A percentile compares a stretch with the other conserved stretches of the same genome.
These are phyloP conservation scores for Cebidichthys violaceus DNA, from an alignment of 2,113 vertebrate species.

Conservation along the genomic window DNA sequence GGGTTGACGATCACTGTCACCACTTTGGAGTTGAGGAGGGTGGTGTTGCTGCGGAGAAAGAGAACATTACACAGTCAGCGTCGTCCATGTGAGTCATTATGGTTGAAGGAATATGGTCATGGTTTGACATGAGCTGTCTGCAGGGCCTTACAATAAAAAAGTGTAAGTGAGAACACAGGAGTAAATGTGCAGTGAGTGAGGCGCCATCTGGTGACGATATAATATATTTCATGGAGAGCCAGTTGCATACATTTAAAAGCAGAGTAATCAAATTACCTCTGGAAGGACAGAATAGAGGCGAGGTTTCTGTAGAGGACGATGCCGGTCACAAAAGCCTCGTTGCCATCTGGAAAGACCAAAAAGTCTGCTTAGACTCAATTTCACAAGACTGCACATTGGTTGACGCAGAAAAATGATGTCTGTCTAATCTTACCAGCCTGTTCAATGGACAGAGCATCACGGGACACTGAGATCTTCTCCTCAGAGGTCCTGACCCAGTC, in stretches of 20 bases:
- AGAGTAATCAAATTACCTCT: conserved; percentile 86
- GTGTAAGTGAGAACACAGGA: background rate
- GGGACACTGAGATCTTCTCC: conserved; percentile 94
- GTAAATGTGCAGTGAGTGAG: background rate
- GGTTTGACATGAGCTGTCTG: background rate
- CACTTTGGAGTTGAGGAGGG: conserved; percentile 94
- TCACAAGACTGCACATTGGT: background rate
- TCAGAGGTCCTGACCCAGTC: conserved; percentile 95
- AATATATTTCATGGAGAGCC: conserved; percentile 22
- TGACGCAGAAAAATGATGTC: background rate
- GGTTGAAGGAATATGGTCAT: background rate
- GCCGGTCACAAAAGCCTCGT: conserved; percentile 93
- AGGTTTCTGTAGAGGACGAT: conserved; percentile 96
- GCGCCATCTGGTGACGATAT: conserved; percentile 59
- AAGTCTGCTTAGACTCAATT: conserved; percentile 5
- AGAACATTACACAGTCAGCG: conserved; percentile 37
- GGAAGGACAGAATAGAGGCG: conserved; percentile 90
- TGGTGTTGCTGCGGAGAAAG: conserved; percentile 87
- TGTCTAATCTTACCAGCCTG: conserved; percentile 85
- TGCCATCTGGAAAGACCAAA: conserved; percentile 82
- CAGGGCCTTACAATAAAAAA: background rate
- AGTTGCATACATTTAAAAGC: conserved; percentile 13
- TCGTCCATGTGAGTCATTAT: background rate
- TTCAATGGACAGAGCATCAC: conserved; percentile 89
- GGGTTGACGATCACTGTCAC: conserved; percentile 96